A percentile compares a stretch with the other conserved stretches of the same genome.
Evolutionary conservation across 2,888 invertebrate species (phyloP).

Genomic region (Nezara viridula): DNA sequence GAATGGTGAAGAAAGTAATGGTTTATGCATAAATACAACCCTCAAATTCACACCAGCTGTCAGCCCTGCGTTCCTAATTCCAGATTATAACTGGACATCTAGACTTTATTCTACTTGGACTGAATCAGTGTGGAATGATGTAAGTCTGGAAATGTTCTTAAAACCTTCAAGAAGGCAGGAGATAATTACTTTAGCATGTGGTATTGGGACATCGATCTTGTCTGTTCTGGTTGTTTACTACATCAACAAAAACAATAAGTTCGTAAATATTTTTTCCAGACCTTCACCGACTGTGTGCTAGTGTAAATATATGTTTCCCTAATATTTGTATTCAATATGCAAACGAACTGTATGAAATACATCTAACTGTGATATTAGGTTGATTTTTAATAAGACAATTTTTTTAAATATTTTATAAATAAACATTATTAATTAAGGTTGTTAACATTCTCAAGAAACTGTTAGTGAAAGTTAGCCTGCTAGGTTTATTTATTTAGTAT

Average conservation of each 20-base stretch:
- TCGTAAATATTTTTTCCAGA: conserved; percentile 26
- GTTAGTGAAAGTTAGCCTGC: neutral
- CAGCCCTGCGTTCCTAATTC: conserved; percentile 86
- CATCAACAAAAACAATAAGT: conserved; percentile 60
- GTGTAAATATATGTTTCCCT: neutral
- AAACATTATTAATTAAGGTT: neutral
- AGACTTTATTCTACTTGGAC: conserved; percentile 89
- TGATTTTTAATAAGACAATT: neutral
- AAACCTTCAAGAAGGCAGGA: conserved; percentile 77
- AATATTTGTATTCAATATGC: neutral
- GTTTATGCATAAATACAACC: conserved; percentile 80
- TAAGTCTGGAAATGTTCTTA: conserved; percentile 84
- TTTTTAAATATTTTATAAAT: neutral
- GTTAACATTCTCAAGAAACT: neutral
- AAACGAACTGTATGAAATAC: neutral
- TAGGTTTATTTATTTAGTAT: neutral
- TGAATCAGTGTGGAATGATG: conserved; percentile 85
- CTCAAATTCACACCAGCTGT: conserved; percentile 81
- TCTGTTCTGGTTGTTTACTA: conserved; percentile 58
- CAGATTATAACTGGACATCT: conserved; percentile 82
- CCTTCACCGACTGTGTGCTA: conserved; percentile 47
- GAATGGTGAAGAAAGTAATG: conserved; percentile 74
- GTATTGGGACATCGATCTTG: conserved; percentile 67
- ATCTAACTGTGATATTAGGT: conserved; percentile 35
- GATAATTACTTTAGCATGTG: conserved; percentile 72